phyloP scores from a whole-genome alignment of 2,113 vertebrate genomes.

The Gasterosteus aculeatus region DNA sequence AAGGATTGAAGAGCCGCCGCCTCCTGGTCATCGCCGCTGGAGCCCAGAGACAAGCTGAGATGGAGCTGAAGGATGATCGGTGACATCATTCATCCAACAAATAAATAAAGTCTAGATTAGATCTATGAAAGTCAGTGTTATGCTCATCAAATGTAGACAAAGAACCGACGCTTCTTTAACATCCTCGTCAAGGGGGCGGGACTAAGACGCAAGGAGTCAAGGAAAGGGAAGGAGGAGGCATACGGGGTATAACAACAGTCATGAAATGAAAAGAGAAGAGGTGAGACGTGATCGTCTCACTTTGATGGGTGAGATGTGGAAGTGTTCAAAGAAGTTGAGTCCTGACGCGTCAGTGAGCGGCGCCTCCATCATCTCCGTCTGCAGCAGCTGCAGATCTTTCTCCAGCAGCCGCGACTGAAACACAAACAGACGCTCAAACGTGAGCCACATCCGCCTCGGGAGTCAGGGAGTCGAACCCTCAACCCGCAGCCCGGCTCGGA shows the following conservation, averaged over 20 bases:
- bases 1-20: constrained; percentile 89
- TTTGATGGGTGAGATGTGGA: constrained; percentile 98
- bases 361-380: constrained; percentile 88
- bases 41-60: constrained; percentile 92
- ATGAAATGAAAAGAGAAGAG: too few species aligned
- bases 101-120: too few species aligned
- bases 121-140: too few species aligned
- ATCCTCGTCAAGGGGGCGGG: too few species aligned
- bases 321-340: constrained; percentile 95
- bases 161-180: too few species aligned
- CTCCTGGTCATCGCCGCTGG: constrained; percentile 84
- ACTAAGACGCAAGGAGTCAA: too few species aligned
- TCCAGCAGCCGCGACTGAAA: constrained; percentile 87
- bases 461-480: neutral
- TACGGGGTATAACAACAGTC: too few species aligned
- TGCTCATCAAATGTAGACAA: too few species aligned
- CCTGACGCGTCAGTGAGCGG: constrained; percentile 87
- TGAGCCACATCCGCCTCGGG: neutral
- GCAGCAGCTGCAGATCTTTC: constrained; percentile 86
- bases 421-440: neutral
- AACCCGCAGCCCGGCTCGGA: constrained; percentile 55
- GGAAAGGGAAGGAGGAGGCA: too few species aligned
- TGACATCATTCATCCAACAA: too few species aligned
- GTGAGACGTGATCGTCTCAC: constrained; percentile 64
- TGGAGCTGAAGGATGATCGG: constrained; percentile 83